Percentiles rank a stretch among this genome's conserved stretches.
Evolutionary conservation across 2,888 invertebrate species (phyloP).

Genomic region (Bursaphelenchus okinawaensis): DNA sequence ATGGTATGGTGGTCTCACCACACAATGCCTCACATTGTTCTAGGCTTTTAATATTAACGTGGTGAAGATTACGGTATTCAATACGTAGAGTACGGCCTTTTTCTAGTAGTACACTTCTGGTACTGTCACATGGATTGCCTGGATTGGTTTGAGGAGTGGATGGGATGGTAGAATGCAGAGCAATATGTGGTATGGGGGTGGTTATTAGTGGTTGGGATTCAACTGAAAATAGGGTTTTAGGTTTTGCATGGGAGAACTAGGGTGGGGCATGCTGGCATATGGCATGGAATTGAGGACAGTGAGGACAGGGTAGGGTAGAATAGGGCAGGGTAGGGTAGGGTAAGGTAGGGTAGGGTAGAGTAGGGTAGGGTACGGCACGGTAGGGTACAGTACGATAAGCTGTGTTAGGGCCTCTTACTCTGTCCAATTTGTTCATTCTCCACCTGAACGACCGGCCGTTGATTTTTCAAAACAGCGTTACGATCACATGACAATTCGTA

Average conservation of each 20-base stretch:
- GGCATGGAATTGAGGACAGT: too few species aligned
- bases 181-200: too few species aligned
- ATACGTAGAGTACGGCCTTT: conserved; percentile 25
- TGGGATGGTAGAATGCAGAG: too few species aligned
- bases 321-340: not conserved
- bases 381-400: too few species aligned
- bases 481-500: conserved; percentile 40
- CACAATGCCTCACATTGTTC: conserved; percentile 27
- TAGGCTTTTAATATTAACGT: conserved; percentile 26
- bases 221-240: too few species aligned
- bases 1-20: conserved; percentile 18
- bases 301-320: not conserved
- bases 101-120: conserved; percentile 20
- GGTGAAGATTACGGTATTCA: conserved; percentile 34
- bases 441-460: not conserved
- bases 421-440: too few species aligned
- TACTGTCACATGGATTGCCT: conserved; percentile 17
- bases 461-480: conserved; percentile 15
- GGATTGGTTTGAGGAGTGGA: not conserved
- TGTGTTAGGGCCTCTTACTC: too few species aligned
- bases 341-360: not conserved
- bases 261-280: too few species aligned
- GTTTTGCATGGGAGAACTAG: too few species aligned
- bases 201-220: too few species aligned
- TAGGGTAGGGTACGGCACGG: too few species aligned